Evolutionary conservation across 1,140 invertebrate genomes (phyloP), one percentile per base, ranked within the genome.

Genomic region (Nautilus pompilius): DNA sequence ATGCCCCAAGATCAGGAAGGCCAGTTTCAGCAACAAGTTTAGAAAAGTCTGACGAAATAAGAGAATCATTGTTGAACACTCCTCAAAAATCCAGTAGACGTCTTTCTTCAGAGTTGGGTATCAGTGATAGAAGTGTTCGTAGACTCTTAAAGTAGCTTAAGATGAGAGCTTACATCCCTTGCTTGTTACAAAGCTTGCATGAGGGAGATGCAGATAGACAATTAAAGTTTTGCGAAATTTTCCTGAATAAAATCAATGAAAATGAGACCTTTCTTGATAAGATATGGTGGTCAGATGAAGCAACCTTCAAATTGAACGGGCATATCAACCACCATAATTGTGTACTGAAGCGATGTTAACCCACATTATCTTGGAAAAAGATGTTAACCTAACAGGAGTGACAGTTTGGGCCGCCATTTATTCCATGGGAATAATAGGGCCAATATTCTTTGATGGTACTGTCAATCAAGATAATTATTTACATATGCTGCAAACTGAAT

Each of bases 201-300:
- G 3, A 53, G 26, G 49, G 49, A 22, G 24, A 53, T 53, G 17
- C 6, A 26, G 49, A 53, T 53, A n/a, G n/a, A n/a, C n/a, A 17
- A 53, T 53, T 28, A 2, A n/a, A n/a, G 24, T 0, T 53, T 6
- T 53, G 49, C 29, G 49, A 53, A 53, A 53, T 28, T 24, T 53
- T 22, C 29, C 17, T 53, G 5, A 53, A 5, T 53, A 53, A 53
- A 53, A 24, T 53, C 24, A 53, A 53, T 26, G 49, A 53, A 53
- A 15, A 53, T 53, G 22, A 20, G 24, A 53, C 24, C 22, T 53
- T 24, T 24, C 49, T 53, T 53, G 49, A 53, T 4, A 53, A 53
- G 49, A 53, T 53, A 22, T 53, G 49, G 49, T 53, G 49, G 49
- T 24, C 20, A 53, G 49, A 53, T 53, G 49, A 53, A 53, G 49